A percentile compares a stretch with the other conserved stretches of the same genome.
These are phyloP conservation scores for Cyanistes caeruleus DNA, from an alignment of 2,113 vertebrate genomes.

Conservation along the genomic window DNA sequence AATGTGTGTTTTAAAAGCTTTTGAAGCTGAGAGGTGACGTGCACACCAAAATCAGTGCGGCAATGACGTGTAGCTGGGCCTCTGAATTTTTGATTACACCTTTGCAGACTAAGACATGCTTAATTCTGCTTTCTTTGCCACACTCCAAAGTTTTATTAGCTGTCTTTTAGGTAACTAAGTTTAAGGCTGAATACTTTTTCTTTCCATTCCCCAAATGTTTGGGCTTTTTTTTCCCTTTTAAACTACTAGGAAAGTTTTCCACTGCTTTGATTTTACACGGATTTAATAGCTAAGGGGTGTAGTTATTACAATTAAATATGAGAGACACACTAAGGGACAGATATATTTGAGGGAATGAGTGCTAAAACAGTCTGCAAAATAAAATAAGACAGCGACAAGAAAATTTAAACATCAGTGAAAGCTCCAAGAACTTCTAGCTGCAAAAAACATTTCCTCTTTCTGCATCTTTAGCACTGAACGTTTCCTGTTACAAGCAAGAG, in stretches of 20 bases:
- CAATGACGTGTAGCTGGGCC: not conserved
- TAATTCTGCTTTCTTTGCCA: slow-evolving; percentile 48
- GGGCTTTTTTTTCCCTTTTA: not conserved
- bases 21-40: not conserved
- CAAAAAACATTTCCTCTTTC: not conserved
- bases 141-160: slow-evolving; percentile 32
- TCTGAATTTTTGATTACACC: not conserved
- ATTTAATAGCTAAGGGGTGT: slow-evolving; percentile 21
- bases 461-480: not conserved
- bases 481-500: not conserved
- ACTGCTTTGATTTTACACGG: slow-evolving; percentile 7
- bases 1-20: not conserved
- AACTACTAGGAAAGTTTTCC: slow-evolving; percentile 21
- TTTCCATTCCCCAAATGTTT: not conserved
- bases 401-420: not conserved
- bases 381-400: not conserved
- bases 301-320: not conserved
- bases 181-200: not conserved
- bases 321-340: not conserved
- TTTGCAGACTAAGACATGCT: not conserved
- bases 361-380: not conserved
- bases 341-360: not conserved
- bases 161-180: not conserved
- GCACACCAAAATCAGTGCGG: not conserved
- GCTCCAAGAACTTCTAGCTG: not conserved